These are phyloP conservation scores for Tetragnatha montana DNA, from an alignment of 2,888 invertebrate species.

Conservation along the genomic window DNA sequence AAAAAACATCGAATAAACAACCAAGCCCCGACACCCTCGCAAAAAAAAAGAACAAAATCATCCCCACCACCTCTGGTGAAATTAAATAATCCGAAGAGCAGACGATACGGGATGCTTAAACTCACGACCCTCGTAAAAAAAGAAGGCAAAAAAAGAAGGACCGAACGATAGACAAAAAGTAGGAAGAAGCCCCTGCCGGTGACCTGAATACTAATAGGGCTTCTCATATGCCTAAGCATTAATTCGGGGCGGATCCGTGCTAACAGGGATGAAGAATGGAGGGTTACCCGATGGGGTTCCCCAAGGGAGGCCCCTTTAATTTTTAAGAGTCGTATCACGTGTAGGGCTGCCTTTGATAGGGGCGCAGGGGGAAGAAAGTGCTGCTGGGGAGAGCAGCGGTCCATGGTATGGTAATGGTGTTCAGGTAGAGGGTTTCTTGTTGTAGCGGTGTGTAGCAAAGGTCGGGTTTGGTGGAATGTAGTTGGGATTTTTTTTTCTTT, in stretches of 20 bases:
- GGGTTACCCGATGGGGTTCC: slow-evolving; percentile 5
- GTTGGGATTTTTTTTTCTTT: neutral
- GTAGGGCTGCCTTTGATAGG: slow-evolving; percentile 34
- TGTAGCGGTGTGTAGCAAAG: neutral
- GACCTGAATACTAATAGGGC: slow-evolving; percentile 64
- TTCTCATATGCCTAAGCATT: slow-evolving; percentile 39
- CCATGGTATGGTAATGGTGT: slow-evolving; percentile 2
- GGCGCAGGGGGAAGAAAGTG: slow-evolving; percentile 27
- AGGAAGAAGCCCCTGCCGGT: slow-evolving; percentile 40
- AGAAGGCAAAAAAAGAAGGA: slow-evolving; percentile 18
- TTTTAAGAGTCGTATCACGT: slow-evolving; percentile 59
- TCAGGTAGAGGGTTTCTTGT: neutral
- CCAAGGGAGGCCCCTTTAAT: neutral
- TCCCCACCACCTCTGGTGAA: neutral
- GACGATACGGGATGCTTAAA: neutral
- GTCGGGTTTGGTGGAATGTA: neutral
- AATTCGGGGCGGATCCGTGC: slow-evolving; percentile 68
- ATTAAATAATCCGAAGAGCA: slow-evolving; percentile 13
- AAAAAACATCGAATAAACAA: no score
- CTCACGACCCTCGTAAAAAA: slow-evolving; percentile 2
- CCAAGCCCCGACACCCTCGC: neutral
- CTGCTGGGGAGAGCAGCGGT: neutral
- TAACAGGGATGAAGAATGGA: slow-evolving; percentile 64
- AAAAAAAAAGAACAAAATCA: no score
- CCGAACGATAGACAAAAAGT: slow-evolving; percentile 28